Conservation (phyloP, 2,113 vertebrate species). For the Tragelaphus buxtoni region DNA sequence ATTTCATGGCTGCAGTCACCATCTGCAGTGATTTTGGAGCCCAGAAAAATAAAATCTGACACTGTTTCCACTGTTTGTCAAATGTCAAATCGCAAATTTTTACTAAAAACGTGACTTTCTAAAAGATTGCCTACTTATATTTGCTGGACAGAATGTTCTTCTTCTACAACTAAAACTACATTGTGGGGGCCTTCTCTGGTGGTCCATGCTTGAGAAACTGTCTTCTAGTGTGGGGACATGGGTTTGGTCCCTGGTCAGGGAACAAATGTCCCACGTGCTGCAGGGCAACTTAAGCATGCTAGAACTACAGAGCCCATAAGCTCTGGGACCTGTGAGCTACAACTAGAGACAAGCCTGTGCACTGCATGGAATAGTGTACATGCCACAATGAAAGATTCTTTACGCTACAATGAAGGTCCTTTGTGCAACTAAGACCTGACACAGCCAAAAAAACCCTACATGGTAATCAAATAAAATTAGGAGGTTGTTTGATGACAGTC, state of each 20-base stretch:
- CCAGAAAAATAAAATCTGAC: too few relatives aligned
- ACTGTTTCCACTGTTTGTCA: neutral
- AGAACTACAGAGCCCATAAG: neutral
- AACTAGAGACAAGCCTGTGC: neutral
- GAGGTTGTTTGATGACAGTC: neutral
- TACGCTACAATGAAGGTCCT: neutral
- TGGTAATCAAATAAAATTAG: neutral
- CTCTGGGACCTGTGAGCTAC: neutral
- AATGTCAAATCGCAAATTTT: neutral
- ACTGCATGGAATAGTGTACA: neutral
- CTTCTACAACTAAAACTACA: neutral
- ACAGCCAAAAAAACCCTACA: neutral
- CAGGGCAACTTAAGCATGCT: neutral
- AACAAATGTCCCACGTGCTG: neutral
- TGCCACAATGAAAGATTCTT: neutral
- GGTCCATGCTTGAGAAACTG: neutral
- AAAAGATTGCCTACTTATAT: neutral
- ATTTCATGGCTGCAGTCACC: too few relatives aligned
- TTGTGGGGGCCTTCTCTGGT: neutral
- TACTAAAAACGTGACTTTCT: neutral
- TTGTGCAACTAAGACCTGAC: neutral
- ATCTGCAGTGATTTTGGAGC: too few relatives aligned
- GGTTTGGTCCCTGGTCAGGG: neutral
- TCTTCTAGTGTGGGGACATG: neutral
- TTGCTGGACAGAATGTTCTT: neutral